A percentile compares a stretch with the other conserved stretches of the same genome.
Evolutionary conservation across 2,797 vertebrate genomes (phyloP).

Genomic region (Lacerta viridis): DNA sequence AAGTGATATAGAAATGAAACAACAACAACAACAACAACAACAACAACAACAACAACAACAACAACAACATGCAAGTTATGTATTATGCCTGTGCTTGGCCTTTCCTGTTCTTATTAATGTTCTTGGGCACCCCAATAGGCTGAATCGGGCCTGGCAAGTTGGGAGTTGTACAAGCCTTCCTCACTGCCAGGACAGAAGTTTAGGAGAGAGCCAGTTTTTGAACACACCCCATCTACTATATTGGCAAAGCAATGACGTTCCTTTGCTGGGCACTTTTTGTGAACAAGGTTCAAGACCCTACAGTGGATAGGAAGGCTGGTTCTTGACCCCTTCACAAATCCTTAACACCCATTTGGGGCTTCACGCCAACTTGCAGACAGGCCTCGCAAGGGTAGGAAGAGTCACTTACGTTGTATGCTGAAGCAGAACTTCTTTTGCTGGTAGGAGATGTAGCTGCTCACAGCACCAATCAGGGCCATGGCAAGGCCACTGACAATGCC

Average conservation of each 20-base stretch:
- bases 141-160: background rate
- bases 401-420: slow-evolving; percentile 91
- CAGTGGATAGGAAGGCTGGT: background rate
- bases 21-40: no score
- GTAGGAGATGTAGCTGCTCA: slow-evolving; percentile 96
- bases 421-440: slow-evolving; percentile 99
- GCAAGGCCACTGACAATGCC: slow-evolving; percentile 91
- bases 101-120: background rate
- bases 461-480: slow-evolving; percentile 91
- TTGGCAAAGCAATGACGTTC: no score
- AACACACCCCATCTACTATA: no score
- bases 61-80: no score
- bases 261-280: background rate
- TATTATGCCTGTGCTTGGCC: background rate
- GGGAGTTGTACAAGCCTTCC: no score
- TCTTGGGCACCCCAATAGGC: background rate
- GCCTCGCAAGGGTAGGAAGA: no score
- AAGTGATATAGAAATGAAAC: no score
- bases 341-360: background rate
- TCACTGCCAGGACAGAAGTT: background rate
- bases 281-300: background rate
- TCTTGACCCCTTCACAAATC: background rate
- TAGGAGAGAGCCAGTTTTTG: no score
- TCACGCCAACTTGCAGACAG: background rate
- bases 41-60: no score